phyloP scores from a whole-genome alignment of 2,888 invertebrate genomes.

The Drosophila falleni region DNA sequence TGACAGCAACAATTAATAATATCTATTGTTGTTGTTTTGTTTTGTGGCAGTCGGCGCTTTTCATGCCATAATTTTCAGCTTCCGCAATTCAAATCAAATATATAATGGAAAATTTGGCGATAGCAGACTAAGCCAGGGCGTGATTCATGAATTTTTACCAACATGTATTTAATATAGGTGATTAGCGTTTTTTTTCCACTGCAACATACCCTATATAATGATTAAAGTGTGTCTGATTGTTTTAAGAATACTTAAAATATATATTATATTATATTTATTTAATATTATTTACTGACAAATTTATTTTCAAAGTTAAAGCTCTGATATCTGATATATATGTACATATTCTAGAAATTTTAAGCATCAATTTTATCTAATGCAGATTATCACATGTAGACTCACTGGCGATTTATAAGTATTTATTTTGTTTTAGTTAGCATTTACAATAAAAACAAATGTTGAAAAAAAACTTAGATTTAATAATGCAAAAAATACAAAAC shows the following conservation, averaged over 20 bases:
- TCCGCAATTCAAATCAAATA: constrained; percentile 68
- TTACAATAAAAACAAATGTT: constrained; percentile 25
- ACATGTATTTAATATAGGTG: constrained; percentile 52
- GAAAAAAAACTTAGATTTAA: constrained; percentile 13
- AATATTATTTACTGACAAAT: neutral
- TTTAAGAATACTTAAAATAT: neutral
- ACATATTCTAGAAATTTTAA: neutral
- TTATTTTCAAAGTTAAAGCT: too few relatives aligned
- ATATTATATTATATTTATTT: neutral
- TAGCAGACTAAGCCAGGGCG: constrained; percentile 27
- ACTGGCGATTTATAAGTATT: neutral
- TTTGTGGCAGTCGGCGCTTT: constrained; percentile 51
- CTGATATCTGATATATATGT: too few relatives aligned
- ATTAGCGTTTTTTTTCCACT: constrained; percentile 39
- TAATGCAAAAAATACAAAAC: constrained; percentile 8
- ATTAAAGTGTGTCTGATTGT: neutral
- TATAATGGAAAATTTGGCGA: constrained; percentile 63
- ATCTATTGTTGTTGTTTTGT: constrained; percentile 22
- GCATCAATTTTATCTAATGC: neutral
- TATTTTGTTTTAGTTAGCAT: constrained; percentile 3
- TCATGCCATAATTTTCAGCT: constrained; percentile 68
- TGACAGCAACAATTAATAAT: constrained; percentile 61
- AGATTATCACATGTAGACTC: neutral
- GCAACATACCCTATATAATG: neutral
- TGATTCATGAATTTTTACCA: constrained; percentile 53